Conservation (phyloP, 2,888 invertebrate genomes). For the Watsonalla binaria region DNA sequence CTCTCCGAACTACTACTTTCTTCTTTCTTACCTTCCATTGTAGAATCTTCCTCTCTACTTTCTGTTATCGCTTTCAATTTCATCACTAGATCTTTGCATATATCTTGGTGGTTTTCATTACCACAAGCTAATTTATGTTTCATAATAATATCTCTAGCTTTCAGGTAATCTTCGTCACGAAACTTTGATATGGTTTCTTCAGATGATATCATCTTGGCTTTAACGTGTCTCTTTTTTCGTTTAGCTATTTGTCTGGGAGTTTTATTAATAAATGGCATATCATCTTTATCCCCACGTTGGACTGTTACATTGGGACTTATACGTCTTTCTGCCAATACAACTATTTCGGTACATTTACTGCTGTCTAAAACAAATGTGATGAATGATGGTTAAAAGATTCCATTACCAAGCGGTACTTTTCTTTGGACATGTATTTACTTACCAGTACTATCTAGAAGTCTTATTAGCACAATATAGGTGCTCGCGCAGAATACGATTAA, state of each 20-base stretch:
- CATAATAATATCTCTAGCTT: constrained; percentile 49
- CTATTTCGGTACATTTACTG: constrained; percentile 43
- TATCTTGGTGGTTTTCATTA: constrained; percentile 37
- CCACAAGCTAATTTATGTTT: constrained; percentile 53
- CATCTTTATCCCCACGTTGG: constrained; percentile 33
- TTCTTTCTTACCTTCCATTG: constrained; percentile 9
- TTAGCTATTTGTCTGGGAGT: constrained; percentile 21
- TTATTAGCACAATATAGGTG: constrained; percentile 39
- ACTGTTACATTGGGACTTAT: constrained; percentile 44
- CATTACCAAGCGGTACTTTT: too few relatives aligned
- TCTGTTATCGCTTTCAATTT: constrained; percentile 41
- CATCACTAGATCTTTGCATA: constrained; percentile 51
- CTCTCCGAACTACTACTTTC: constrained; percentile 4
- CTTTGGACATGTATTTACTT: constrained; percentile 11
- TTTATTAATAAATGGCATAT: constrained; percentile 44
- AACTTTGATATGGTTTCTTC: constrained; percentile 24
- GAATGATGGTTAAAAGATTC: background rate
- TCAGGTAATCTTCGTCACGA: constrained; percentile 37
- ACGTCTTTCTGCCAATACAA: constrained; percentile 42
- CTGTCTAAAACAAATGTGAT: constrained; percentile 30
- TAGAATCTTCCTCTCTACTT: constrained; percentile 9
- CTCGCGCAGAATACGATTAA: constrained; percentile 38
- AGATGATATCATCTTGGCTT: background rate
- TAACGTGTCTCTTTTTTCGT: constrained; percentile 36
- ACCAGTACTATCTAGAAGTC: constrained; percentile 43